phyloP scores from a whole-genome alignment of 2,888 invertebrate genomes.

The Drosophila neonasuta region DNA sequence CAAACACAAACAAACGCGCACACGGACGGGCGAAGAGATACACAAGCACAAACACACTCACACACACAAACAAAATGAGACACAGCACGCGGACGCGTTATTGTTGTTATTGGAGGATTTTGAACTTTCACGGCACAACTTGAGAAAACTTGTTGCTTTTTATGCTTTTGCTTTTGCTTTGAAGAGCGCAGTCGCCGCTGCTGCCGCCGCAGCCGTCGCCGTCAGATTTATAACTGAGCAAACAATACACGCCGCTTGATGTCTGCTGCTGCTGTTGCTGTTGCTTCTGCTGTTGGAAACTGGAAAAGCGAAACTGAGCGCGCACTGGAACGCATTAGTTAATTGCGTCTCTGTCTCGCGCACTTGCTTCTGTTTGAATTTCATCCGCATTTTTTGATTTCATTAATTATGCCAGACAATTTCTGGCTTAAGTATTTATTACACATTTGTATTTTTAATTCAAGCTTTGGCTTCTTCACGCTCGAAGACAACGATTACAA shows the following conservation, averaged over 20 bases:
- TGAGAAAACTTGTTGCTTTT: constrained; percentile 52
- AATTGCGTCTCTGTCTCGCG: neutral
- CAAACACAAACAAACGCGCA: constrained; percentile 6
- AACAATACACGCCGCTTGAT: constrained; percentile 14
- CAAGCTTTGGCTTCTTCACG: constrained; percentile 35
- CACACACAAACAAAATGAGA: constrained; percentile 3
- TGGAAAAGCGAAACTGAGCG: constrained; percentile 31
- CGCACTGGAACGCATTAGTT: constrained; percentile 34
- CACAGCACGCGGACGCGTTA: constrained; percentile 22
- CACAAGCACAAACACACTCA: constrained; percentile 1
- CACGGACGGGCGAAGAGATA: neutral
- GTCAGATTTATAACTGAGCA: constrained; percentile 50
- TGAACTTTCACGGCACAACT: constrained; percentile 47
- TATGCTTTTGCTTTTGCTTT: constrained; percentile 4
- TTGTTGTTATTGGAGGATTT: constrained; percentile 42
- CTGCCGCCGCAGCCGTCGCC: constrained; percentile 41
- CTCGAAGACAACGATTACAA: constrained; percentile 8
- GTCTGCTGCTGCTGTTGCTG: neutral
- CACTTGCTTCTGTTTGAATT: neutral
- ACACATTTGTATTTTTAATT: constrained; percentile 28
- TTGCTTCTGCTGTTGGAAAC: constrained; percentile 9
- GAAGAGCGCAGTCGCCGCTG: constrained; percentile 44
- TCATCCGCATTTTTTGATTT: constrained; percentile 9
- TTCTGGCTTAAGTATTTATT: constrained; percentile 7
- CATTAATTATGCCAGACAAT: constrained; percentile 13